Conservation (phyloP, 2,888 invertebrate genomes). For the Aleiodes testaceus region DNA sequence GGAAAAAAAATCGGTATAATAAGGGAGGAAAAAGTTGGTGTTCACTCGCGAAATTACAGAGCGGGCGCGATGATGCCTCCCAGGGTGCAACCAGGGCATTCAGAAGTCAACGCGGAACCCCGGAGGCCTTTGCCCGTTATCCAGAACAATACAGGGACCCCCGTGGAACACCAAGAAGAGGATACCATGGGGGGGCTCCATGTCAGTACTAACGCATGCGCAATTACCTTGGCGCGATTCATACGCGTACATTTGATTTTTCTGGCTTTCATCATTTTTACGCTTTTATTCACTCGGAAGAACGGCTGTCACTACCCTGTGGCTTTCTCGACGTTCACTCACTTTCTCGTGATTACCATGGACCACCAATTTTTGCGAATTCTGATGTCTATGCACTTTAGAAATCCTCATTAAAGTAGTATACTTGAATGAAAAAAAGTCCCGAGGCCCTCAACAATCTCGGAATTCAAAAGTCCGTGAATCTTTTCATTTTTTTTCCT, state of each 20-base stretch:
- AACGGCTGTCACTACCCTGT: constrained; percentile 27
- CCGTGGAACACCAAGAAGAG: constrained; percentile 57
- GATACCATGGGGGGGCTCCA: constrained; percentile 67
- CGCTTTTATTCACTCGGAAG: not conserved
- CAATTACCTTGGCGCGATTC: constrained; percentile 34
- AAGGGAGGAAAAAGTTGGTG: constrained; percentile 46
- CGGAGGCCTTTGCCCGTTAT: constrained; percentile 55
- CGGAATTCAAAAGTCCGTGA: constrained; percentile 62
- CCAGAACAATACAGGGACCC: constrained; percentile 67
- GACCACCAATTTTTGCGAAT: constrained; percentile 10
- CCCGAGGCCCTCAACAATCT: constrained; percentile 8
- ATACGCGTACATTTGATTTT: constrained; percentile 30
- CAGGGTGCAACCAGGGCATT: constrained; percentile 66
- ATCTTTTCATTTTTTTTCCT: constrained; percentile 52
- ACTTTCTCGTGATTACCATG: not conserved
- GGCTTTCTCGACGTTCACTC: constrained; percentile 7
- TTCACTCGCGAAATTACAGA: constrained; percentile 69
- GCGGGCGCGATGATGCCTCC: constrained; percentile 70
- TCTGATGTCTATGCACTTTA: not conserved
- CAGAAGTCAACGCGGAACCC: constrained; percentile 61
- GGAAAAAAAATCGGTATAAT: not conserved
- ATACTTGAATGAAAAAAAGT: not conserved
- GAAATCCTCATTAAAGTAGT: not conserved
- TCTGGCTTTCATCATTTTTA: constrained; percentile 21
- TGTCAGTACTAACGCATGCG: constrained; percentile 53